Percentiles rank a stretch among this genome's conserved stretches.
These are phyloP conservation scores for Orthosia incerta DNA, from an alignment of 2,888 invertebrate species.

Conservation along the genomic window DNA sequence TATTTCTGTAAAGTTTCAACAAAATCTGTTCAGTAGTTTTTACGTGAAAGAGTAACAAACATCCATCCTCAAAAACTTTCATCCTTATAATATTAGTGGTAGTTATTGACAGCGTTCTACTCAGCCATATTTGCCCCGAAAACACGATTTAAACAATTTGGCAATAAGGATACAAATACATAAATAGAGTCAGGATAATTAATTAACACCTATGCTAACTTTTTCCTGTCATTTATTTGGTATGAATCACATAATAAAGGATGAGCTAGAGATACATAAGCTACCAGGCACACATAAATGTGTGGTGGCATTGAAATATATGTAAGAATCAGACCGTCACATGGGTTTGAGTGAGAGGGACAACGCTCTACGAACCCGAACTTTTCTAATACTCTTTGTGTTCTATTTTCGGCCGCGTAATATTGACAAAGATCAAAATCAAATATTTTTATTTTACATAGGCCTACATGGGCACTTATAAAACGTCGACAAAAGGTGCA, in stretches of 20 bases:
- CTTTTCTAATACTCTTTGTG: neutral
- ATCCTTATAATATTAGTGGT: no score
- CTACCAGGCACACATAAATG: constrained; percentile 39
- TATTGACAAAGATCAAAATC: no score
- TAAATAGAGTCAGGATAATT: neutral
- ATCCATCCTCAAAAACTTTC: no score
- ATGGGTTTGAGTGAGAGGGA: neutral
- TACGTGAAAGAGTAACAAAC: no score
- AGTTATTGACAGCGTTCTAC: no score
- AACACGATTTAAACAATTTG: neutral
- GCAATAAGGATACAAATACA: neutral
- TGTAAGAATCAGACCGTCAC: no score
- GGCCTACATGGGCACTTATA: no score
- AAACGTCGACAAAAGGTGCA: no score
- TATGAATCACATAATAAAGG: neutral
- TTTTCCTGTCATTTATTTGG: constrained; percentile 5
- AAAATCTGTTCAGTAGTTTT: no score
- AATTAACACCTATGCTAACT: neutral
- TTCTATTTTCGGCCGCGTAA: no score
- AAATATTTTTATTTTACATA: no score
- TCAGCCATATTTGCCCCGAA: neutral
- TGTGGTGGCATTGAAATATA: neutral
- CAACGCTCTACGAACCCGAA: neutral
- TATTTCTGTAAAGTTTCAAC: no score
- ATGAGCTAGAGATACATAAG: constrained; percentile 31